Evolutionary conservation across 2,113 vertebrate species (phyloP), one percentile per base, ranked within the genome.

Genomic region (Acrocephalus arundinaceus): DNA sequence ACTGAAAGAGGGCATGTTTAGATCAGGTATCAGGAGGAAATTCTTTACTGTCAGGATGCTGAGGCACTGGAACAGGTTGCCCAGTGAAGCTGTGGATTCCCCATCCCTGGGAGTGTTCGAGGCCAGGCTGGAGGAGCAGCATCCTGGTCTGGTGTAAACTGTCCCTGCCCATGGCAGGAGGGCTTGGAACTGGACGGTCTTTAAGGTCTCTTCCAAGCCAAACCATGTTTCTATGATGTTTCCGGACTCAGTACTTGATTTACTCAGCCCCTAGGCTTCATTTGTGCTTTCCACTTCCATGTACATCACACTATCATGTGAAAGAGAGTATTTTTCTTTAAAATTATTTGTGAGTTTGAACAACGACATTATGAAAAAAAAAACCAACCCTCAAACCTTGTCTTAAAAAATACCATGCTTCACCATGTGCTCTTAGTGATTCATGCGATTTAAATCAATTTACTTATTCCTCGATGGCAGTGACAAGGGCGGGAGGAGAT

Each of bases 281-380:
- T 63, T 59, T 54, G 10, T 25, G 19, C 33, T 21, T 66, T 62
- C 13, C 11, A 2, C 2, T 7, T 21, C 5, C 11, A 1, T 3
- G 24, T 39, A 3, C 9, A 2, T 58, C 43, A 1, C 6, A 17
- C 67, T 22, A n/a, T 13, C 3, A 1, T 2, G 5, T 15, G 11
- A 12, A 37, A 83, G 7, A 72, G 8, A 59, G 27, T 30, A 11
- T 11, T 76, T 46, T 73, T 41, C 51, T 28, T 88, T 2, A 11
- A 28, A 48, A 46, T 71, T 27, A 16, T 33, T 23, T 55, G 9
- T 33, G 49, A 58, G 20, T 51, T 80, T 70, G 49, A 37, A 30
- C 25, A 43, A 48, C 1, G 16, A 24, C 9, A 0, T 19, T 59
- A 31, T 39, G 55, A 0, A 35, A 25, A 78, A 54, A 63, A 27